Percentiles rank a stretch among this genome's conserved stretches.
Evolutionary conservation across 2,888 invertebrate genomes (phyloP).

Genomic region (Eudasyphora cyanicolor): DNA sequence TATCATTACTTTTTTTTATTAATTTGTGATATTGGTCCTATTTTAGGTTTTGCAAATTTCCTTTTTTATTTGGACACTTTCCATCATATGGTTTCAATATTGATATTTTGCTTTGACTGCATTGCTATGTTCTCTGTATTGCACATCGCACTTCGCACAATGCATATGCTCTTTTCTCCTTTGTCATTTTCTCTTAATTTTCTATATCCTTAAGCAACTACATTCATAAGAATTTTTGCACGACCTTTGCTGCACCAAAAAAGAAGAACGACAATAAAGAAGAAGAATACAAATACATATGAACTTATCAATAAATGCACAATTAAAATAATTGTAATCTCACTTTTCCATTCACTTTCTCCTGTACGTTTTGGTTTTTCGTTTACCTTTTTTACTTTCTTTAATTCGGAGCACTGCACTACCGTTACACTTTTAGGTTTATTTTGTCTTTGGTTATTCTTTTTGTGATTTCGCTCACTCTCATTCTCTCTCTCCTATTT

Average conservation of each 20-base stretch:
- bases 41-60: constrained; percentile 16
- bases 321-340: constrained; percentile 26
- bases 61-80: constrained; percentile 19
- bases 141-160: constrained; percentile 54
- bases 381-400: not conserved
- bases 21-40: constrained; percentile 9
- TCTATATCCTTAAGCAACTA: constrained; percentile 42
- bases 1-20: constrained; percentile 3
- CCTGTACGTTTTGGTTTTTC: constrained; percentile 4
- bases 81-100: not conserved
- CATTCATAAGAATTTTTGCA: constrained; percentile 59
- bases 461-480: constrained; percentile 32
- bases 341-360: not conserved
- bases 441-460: constrained; percentile 9
- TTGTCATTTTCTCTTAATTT: constrained; percentile 34
- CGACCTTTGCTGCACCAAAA: constrained; percentile 61
- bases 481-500: too few relatives aligned
- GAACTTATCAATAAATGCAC: constrained; percentile 33
- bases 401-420: constrained; percentile 16
- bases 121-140: constrained; percentile 48
- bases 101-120: constrained; percentile 45
- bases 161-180: constrained; percentile 49
- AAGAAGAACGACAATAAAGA: constrained; percentile 24
- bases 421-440: not conserved
- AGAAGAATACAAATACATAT: constrained; percentile 31